A percentile compares a stretch with the other conserved stretches of the same genome.
Evolutionary conservation across 2,797 vertebrate genomes (phyloP).

Genomic region (Sebastes wilsoni): DNA sequence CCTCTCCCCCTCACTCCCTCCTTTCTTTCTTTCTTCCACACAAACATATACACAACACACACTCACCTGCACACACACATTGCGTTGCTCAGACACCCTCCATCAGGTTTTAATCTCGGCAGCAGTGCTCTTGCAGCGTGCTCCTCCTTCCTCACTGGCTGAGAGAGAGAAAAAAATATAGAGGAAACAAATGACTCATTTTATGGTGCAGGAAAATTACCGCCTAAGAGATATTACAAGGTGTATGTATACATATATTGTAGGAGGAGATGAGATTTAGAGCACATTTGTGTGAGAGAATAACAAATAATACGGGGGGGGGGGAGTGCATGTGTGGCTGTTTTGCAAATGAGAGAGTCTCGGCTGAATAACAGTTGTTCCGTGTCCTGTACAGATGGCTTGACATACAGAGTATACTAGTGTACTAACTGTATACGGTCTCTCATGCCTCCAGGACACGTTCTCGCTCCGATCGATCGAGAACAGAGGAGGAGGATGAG

Average conservation of each 20-base stretch:
- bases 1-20: neutral
- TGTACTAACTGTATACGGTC: neutral
- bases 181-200: constrained; percentile 72
- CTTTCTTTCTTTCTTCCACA: neutral
- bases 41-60: constrained; percentile 22
- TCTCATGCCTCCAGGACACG: constrained; percentile 44
- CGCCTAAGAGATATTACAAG: constrained; percentile 66
- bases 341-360: constrained; percentile 43
- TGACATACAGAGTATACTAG: constrained; percentile 17
- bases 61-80: constrained; percentile 2
- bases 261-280: constrained; percentile 61
- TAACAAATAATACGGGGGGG: constrained; percentile 51
- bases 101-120: constrained; percentile 76
- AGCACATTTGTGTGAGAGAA: constrained; percentile 39
- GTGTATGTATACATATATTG: constrained; percentile 66
- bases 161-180: constrained; percentile 52
- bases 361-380: constrained; percentile 27
- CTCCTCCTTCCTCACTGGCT: constrained; percentile 51
- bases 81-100: constrained; percentile 62
- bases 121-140: constrained; percentile 36
- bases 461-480: constrained; percentile 44
- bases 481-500: constrained; percentile 31
- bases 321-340: neutral
- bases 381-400: constrained; percentile 23
- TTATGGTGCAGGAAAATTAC: constrained; percentile 68